A percentile compares a stretch with the other conserved stretches of the same genome.
phyloP scores from a whole-genome alignment of 2,888 invertebrate species.

The Torymus aiolomorphi region DNA sequence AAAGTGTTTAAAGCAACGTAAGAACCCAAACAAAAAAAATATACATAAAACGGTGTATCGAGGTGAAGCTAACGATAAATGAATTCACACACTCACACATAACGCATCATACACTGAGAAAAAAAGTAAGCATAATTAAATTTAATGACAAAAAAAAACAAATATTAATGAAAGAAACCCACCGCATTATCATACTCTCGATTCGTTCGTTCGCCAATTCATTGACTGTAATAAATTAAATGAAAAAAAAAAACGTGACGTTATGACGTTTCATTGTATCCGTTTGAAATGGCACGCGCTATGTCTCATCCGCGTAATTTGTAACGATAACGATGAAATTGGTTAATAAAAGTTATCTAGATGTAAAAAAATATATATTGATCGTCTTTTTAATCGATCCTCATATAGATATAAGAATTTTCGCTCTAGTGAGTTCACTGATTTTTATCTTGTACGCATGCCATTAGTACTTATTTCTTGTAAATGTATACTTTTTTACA shows the following conservation, averaged over 20 bases:
- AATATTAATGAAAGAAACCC: conserved; percentile 41
- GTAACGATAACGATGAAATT: conserved; percentile 75
- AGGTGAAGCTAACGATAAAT: conserved; percentile 13
- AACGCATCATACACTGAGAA: conserved; percentile 45
- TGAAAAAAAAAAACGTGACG: conserved; percentile 58
- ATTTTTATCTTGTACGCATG: conserved; percentile 7
- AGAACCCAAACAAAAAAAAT: conserved; percentile 28
- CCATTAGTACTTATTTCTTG: conserved; percentile 13
- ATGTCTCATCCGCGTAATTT: conserved; percentile 72
- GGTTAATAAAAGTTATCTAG: conserved; percentile 76
- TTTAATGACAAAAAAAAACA: conserved; percentile 36
- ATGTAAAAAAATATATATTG: conserved; percentile 65
- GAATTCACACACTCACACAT: conserved; percentile 50
- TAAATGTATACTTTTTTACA: conserved; percentile 32
- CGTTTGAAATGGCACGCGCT: conserved; percentile 70
- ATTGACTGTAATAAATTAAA: conserved; percentile 67
- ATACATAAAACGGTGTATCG: background rate
- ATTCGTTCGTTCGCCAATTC: conserved; percentile 71
- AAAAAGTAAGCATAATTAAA: conserved; percentile 40
- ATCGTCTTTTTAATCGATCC: conserved; percentile 29
- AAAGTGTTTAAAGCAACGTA: conserved; percentile 54
- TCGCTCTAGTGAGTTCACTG: no score
- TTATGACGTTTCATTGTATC: conserved; percentile 74
- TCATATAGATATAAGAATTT: background rate
- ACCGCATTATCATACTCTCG: conserved; percentile 61